Base-by-base conservation (phyloP, 2,888 invertebrate species). In the Platycheirus albimanus region DNA sequence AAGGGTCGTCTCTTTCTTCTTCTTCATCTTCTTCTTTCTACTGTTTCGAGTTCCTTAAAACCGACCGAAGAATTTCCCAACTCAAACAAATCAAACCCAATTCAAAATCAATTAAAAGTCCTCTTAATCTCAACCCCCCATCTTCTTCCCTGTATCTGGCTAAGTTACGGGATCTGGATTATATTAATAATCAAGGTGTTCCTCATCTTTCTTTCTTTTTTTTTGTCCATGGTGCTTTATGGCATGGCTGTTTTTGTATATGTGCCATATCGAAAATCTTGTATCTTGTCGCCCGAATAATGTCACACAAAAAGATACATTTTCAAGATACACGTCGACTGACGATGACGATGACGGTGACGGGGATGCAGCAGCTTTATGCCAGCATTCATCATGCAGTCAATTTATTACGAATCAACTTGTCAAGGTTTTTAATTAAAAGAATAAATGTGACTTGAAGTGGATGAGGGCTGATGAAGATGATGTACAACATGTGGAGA, bases 381-480 rank as follows among this genome's bases (percentile, higher is more conserved):
- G 69, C 43, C 56, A 43, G 43, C 43, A 64, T 64, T 83, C 58
- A 58, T 83, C 83, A 78, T 58, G 38, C 64, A 72, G 72, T 78
- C 78, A 78, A 83, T 83, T 83, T 78, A 72, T 78, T 69, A 74
- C 63, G 36, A 83, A 83, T 78, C 83, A 78, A 74, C 83, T 83
- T 83, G 83, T 78, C 71, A 83, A 47, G 77, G 54, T 64, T 78
- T 64, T 78, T 77, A 83, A 77, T 83, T 83, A 83, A 74, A 77
- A 69, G 15, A 69, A 64, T 61, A 54, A 49, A 1, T 13, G 13
- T 24, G 64, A 64, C 47, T 56, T 28, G 15, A 51, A 38, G 70
- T 77, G 36, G 43, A 67, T 71, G 52, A 38, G 58, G 43, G 45
- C n/a, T 38, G 54, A 11, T 3, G 36, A 52, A 52, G 52, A 69